Evolutionary conservation across 2,888 invertebrate species (phyloP), one percentile per base, ranked within the genome.

Genomic region (Petrolisthes cinctipes): DNA sequence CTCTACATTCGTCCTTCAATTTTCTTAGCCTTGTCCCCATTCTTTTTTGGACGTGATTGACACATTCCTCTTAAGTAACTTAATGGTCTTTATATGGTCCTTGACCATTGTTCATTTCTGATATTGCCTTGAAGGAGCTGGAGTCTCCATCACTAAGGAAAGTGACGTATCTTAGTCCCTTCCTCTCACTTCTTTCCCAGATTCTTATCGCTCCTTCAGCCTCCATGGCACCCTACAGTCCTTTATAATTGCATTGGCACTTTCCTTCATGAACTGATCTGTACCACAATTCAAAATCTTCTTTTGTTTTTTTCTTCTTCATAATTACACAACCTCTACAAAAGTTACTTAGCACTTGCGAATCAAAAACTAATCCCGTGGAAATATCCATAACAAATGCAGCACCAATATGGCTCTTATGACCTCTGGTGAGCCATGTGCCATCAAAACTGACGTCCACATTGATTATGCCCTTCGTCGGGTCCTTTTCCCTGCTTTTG

Each of bases 71-170:
- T n/a, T 66, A 66, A 66, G 1, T 78, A 51, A 4, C 61, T 56
- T 53, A 79, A 53, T 20, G 78, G 75, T 53, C 79, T 56, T 3
- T n/a, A 23, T 83, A 83, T 56, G 83, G 83, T 14, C 83, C 83
- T 3, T 73, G 56, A 23, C 83, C 83, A 56, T 56, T 20, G 51
- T 83, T 83, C 83, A 83, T 73, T 3, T 11, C 6, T 53, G 53
- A n/a, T 56, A 83, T 54, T 53, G 83, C 83, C 23, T 82, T 82
- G 82, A 5, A 82, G 1, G 82, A 68, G 68, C 51, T 82, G 5
- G 82, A 5, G 51, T 83, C 83, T 68, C 83, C 75, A 83, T 83
- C 83, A 4, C 83, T 14, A 0, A 83, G 76, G 76, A 76, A 76
- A 5, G 82, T 82, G 0, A 82, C 68, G 5, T 82, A 82, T 51